Evolutionary conservation across 2,888 invertebrate genomes (phyloP).

Genomic region (Timandra comae): DNA sequence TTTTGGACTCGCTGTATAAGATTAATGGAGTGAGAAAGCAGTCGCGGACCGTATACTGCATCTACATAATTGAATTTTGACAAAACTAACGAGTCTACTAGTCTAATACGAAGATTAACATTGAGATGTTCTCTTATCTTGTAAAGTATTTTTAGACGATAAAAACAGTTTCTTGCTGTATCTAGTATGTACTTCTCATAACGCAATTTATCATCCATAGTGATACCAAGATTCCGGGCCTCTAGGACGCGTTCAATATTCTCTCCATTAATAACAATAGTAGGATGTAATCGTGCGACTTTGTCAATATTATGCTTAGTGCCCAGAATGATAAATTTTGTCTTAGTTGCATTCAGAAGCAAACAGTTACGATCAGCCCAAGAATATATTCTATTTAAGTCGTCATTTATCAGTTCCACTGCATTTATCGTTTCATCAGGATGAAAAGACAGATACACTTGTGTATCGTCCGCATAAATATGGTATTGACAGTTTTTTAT

Average conservation of each 20-base stretch:
- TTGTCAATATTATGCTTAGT: slow-evolving; percentile 1
- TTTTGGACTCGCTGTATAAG: too few species aligned
- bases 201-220: slow-evolving; percentile 4
- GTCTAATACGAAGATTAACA: neutral
- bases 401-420: slow-evolving; percentile 1
- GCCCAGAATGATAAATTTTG: slow-evolving; percentile 8
- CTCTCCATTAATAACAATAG: neutral
- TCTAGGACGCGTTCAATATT: slow-evolving; percentile 3
- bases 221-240: slow-evolving; percentile 5
- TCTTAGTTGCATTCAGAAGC: slow-evolving; percentile 7
- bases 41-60: slow-evolving; percentile 6
- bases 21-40: slow-evolving; percentile 9
- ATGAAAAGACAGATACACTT: neutral
- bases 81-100: slow-evolving; percentile 9
- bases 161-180: slow-evolving; percentile 3
- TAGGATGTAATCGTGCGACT: neutral
- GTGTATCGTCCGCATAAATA: neutral
- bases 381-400: neutral
- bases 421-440: neutral
- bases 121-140: slow-evolving; percentile 3
- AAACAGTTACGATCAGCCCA: slow-evolving; percentile 6
- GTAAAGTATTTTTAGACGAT: too few species aligned
- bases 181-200: slow-evolving; percentile 8
- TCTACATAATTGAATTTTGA: slow-evolving; percentile 9
- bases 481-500: neutral